Percentiles rank a stretch among this genome's conserved stretches.
phyloP scores from a whole-genome alignment of 2,888 invertebrate genomes.

The Liopterus haemorrhoidalis region DNA sequence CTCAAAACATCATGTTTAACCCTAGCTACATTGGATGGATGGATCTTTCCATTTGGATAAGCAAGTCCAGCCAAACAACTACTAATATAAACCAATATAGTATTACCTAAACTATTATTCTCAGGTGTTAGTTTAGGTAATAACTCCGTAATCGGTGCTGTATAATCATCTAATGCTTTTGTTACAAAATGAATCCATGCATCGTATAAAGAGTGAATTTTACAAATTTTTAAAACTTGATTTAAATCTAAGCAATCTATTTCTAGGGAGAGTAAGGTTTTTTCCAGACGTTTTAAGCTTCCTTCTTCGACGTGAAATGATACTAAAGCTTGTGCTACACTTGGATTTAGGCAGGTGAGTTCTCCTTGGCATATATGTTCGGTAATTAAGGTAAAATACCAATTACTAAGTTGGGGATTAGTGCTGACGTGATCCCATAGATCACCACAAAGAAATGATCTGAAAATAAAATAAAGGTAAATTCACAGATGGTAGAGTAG shows the following conservation, averaged over 20 bases:
- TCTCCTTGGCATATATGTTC: slow-evolving; percentile 62
- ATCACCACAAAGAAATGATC: slow-evolving; percentile 56
- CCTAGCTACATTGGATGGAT: slow-evolving; percentile 53
- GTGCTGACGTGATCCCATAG: slow-evolving; percentile 56
- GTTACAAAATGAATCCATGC: slow-evolving; percentile 72
- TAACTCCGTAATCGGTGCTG: slow-evolving; percentile 65
- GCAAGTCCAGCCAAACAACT: slow-evolving; percentile 82
- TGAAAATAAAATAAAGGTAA: slow-evolving; percentile 40
- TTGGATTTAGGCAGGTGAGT: slow-evolving; percentile 58
- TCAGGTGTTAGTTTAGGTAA: slow-evolving; percentile 50
- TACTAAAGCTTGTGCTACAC: slow-evolving; percentile 67
- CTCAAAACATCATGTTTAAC: slow-evolving; percentile 71
- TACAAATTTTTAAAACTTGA: slow-evolving; percentile 54
- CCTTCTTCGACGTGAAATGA: slow-evolving; percentile 57
- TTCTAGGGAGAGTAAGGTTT: slow-evolving; percentile 65
- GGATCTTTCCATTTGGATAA: slow-evolving; percentile 71
- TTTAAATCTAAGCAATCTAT: slow-evolving; percentile 72
- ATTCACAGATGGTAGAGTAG: background rate
- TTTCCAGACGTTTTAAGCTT: slow-evolving; percentile 58
- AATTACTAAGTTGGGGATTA: slow-evolving; percentile 45
- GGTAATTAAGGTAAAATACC: slow-evolving; percentile 64
- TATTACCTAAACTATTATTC: slow-evolving; percentile 66
- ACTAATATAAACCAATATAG: slow-evolving; percentile 76
- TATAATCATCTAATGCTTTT: slow-evolving; percentile 68
- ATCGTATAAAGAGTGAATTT: slow-evolving; percentile 59